A percentile compares a stretch with the other conserved stretches of the same genome.
Conservation (phyloP, 2,797 vertebrate species). For the Sebastes vulpes region DNA sequence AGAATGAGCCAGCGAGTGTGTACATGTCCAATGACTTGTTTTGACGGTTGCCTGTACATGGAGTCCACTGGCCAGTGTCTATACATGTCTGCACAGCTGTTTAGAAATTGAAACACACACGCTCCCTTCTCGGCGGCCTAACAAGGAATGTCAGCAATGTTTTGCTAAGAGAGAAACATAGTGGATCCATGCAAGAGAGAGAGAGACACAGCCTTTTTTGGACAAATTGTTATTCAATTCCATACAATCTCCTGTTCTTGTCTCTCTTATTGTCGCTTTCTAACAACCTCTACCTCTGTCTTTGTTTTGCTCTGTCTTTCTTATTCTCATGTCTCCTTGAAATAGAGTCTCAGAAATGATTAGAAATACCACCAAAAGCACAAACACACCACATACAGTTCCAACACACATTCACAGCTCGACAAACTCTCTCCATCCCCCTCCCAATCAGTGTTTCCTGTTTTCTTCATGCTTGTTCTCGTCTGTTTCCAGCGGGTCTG, state of each 20-base stretch:
- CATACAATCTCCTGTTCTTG: background rate
- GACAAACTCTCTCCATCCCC: background rate
- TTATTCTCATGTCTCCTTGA: background rate
- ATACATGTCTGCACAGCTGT: constrained; percentile 23
- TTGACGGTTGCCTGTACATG: background rate
- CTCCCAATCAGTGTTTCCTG: constrained; percentile 67
- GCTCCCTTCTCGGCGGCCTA: background rate
- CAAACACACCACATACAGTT: background rate
- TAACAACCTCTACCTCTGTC: background rate
- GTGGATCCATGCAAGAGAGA: background rate
- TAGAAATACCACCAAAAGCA: background rate
- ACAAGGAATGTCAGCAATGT: constrained; percentile 23
- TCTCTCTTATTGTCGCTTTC: background rate
- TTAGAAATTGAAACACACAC: constrained; percentile 4
- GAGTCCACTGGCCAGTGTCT: background rate
- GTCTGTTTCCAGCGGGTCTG: constrained; percentile 58
- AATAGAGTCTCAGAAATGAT: background rate
- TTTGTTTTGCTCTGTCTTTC: background rate
- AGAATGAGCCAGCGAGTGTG: too few relatives aligned
- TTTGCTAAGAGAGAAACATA: constrained; percentile 2
- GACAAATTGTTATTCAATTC: background rate
- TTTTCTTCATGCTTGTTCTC: constrained; percentile 62
- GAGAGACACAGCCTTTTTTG: constrained; percentile 19
- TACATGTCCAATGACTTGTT: background rate
- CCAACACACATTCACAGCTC: constrained; percentile 13